Base-by-base conservation (phyloP, 2,113 vertebrate species). In the Ceyx margarethae region DNA sequence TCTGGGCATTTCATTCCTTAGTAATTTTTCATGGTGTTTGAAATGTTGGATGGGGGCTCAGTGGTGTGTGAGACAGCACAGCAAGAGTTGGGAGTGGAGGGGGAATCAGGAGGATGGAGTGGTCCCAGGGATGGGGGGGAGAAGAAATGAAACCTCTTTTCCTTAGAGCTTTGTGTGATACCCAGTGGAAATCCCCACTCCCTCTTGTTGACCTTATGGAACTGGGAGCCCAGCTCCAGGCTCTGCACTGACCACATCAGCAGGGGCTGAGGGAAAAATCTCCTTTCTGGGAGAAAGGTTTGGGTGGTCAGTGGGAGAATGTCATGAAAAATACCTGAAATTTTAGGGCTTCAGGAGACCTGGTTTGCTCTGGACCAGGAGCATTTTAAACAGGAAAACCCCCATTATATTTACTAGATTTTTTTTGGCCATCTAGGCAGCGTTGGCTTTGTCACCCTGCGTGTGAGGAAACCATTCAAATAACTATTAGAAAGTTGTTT, bases 141-240 rank as follows among this genome's bases (percentile, higher is more conserved):
- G 48, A 85, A 57, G 85, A 75, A 46, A 62, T 87, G 75, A 31
- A 87, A 79, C 2, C 28, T 50, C 33, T 33, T 5, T 51, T 58
- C 21, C 64, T 19, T 1, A 45, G n/a, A 3, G 10, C 75, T 81
- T 96, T 92, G 69, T 95, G 93, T 90, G 95, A 66, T 82, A 69
- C 71, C 65, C 53, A 0, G 42, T 61, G 90, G 94, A 86, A 95
- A 95, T 92, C 94, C 95, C 88, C 64, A 1, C 25, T 65, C 46
- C 66, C 51, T 29, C 29, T 31, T 35, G 42, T 13, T 77, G 56
- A 21, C 17, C 56, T 31, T 13, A 10, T 11, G 0, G 54, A 8
- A 16, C 11, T 37, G 78, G 51, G 51, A 64, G 48, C 57, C 12
- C 12, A 3, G 3, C 3, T 37, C 81, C 65, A n/a, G n/a, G 40